Base-by-base conservation (phyloP, 2,888 invertebrate genomes). In the Liopterus haemorrhoidalis region DNA sequence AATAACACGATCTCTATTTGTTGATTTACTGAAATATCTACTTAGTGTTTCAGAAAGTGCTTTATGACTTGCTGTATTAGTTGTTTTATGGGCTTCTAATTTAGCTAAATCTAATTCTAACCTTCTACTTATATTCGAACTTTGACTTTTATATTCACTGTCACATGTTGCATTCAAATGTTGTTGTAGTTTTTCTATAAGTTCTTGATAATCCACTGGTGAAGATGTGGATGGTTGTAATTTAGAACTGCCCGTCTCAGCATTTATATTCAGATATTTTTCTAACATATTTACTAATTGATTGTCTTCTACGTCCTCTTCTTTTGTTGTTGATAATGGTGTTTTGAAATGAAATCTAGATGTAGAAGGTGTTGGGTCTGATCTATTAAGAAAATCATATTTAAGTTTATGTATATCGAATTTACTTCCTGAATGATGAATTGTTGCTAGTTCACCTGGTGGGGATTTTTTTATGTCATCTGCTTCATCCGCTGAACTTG, bases 331-430 rank as follows among this genome's bases (percentile, higher is more conserved):
- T 1, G 52, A 47, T 11, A 50, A 51, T 41, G 50, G 53, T 48
- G 66, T 63, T n/a, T 61, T 61, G 2, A 45, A 15, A 67, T 68
- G n/a, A 46, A 48, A 40, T 47, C 21, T 38, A 40, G 22, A 54
- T 48, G 25, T 50, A 48, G 28, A 52, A 50, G 28, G 31, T 14
- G 43, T 43, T 1, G 63, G 57, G 8, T 69, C 56, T 1, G 75
- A 73, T 15, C 71, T 61, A 41, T 78, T 74, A 38, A 82, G 70
- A 67, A 82, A 82, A 53, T 83, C 82, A 49, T 78, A 74, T 51
- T 79, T 77, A 50, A 82, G 72, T 62, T 80, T 80, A 20, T 79
- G 78, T 33, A 83, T 69, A 57, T 84, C 82, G 53, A 82, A 79
- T 54, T 81, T 73, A 4, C 82, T 81, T 3, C 76, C 74, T 1